A percentile compares a stretch with the other conserved stretches of the same genome.
These are phyloP conservation scores for Scaptomyza graminum DNA, from an alignment of 1,140 invertebrate genomes.

Conservation along the genomic window DNA sequence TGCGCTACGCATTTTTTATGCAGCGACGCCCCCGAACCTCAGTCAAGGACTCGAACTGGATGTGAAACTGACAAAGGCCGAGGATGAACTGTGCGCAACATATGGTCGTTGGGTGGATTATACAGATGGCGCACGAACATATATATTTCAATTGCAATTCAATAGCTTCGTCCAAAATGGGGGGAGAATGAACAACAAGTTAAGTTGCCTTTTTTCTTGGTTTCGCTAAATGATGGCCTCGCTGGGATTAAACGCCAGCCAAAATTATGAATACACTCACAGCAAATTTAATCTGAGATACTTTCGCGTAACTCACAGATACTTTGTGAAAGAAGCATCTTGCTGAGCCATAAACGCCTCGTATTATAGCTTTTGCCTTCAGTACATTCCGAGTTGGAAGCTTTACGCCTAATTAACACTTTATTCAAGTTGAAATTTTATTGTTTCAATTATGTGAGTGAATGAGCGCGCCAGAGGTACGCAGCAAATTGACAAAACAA, in stretches of 20 bases:
- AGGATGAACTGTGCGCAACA: slow-evolving; percentile 73
- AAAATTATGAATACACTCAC: slow-evolving; percentile 28
- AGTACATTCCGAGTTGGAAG: slow-evolving; percentile 40
- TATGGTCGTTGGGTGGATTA: slow-evolving; percentile 80
- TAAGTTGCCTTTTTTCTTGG: slow-evolving; percentile 71
- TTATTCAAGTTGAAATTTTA: slow-evolving; percentile 71
- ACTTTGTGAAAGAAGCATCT: slow-evolving; percentile 60
- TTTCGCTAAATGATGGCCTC: slow-evolving; percentile 54
- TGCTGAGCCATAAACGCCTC: slow-evolving; percentile 59
- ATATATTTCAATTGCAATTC: slow-evolving; percentile 61
- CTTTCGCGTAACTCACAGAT: slow-evolving; percentile 41
- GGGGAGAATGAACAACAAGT: slow-evolving; percentile 30
- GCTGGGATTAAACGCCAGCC: slow-evolving; percentile 34
- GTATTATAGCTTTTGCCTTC: slow-evolving; percentile 57
- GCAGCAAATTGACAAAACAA: slow-evolving; percentile 63
- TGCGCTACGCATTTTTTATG: slow-evolving; percentile 80
- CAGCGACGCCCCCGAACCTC: slow-evolving; percentile 38
- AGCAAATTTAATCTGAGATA: slow-evolving; percentile 8
- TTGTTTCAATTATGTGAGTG: slow-evolving; percentile 70
- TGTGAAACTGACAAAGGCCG: slow-evolving; percentile 11
- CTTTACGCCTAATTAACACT: slow-evolving; percentile 80
- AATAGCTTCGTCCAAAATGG: slow-evolving; percentile 42
- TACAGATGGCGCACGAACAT: slow-evolving; percentile 71
- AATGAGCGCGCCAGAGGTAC: slow-evolving; percentile 22
- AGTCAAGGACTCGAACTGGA: slow-evolving; percentile 9